Evolutionary conservation across 2,113 vertebrate genomes (phyloP).

Genomic region (Caranx melampygus): DNA sequence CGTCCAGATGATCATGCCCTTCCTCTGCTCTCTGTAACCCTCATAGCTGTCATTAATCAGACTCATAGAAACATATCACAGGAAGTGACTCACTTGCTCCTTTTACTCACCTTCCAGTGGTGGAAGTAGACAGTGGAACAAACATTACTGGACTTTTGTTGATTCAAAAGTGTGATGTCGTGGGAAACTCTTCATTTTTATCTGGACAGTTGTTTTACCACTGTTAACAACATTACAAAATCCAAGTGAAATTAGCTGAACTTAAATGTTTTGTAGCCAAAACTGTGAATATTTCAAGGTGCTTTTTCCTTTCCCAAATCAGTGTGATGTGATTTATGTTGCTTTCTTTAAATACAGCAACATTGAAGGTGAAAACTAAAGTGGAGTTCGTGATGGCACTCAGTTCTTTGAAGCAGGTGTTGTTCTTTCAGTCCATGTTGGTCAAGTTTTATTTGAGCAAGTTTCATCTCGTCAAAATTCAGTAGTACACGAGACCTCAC

Average conservation of each 20-base stretch:
- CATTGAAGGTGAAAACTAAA: background rate
- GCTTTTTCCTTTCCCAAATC: background rate
- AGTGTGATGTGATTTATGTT: background rate
- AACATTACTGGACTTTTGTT: background rate
- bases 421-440: background rate
- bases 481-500: background rate
- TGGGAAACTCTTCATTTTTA: background rate
- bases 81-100: background rate
- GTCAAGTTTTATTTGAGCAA: background rate
- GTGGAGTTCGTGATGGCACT: too few species aligned
- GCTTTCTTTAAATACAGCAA: background rate
- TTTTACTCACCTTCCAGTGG: slow-evolving; percentile 5
- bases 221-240: background rate
- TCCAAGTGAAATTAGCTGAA: background rate
- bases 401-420: background rate
- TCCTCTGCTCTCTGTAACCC: background rate
- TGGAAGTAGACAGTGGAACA: background rate
- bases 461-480: background rate
- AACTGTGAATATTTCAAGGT: background rate
- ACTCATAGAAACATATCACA: background rate
- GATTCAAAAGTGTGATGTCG: background rate
- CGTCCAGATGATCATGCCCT: background rate
- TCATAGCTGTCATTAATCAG: slow-evolving; percentile 6
- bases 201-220: background rate
- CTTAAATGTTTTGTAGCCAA: background rate